Percentiles rank a stretch among this genome's conserved stretches.
These are phyloP conservation scores for Mythimna pallens DNA, from an alignment of 2,888 invertebrate genomes.

Conservation along the genomic window DNA sequence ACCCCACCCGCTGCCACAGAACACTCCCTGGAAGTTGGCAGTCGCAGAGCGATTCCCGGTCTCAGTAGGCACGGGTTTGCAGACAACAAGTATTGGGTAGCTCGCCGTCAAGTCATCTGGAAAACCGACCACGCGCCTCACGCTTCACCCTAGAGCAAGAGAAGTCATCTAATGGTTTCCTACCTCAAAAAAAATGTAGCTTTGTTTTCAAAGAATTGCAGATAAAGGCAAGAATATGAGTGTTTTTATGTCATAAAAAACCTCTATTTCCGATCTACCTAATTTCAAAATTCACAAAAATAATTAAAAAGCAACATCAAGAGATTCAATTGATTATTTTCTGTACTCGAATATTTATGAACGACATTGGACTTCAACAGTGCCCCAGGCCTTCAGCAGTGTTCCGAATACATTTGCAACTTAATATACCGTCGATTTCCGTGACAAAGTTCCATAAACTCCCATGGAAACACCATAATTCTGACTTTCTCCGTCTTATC, in stretches of 20 bases:
- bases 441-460: slow-evolving; percentile 57
- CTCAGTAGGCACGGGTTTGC: too few relatives aligned
- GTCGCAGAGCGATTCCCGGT: too few relatives aligned
- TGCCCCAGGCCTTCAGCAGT: slow-evolving; percentile 22
- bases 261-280: background rate
- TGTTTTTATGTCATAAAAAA: too few relatives aligned
- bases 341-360: background rate
- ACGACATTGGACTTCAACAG: slow-evolving; percentile 7
- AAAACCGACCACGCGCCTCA: too few relatives aligned
- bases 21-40: too few relatives aligned
- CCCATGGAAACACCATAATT: slow-evolving; percentile 53
- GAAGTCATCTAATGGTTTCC: too few relatives aligned
- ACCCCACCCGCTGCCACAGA: too few relatives aligned
- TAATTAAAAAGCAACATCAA: background rate
- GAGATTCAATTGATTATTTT: background rate
- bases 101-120: too few relatives aligned
- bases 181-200: too few relatives aligned
- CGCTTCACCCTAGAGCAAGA: too few relatives aligned
- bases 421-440: slow-evolving; percentile 46
- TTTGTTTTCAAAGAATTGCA: too few relatives aligned
- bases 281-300: background rate
- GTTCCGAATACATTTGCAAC: slow-evolving; percentile 44
- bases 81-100: too few relatives aligned
- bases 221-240: background rate
- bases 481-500: slow-evolving; percentile 60